These are phyloP conservation scores for Cladopsammia gracilis DNA, from an alignment of 64 coral and sea anemone species.

Conservation along the genomic window DNA sequence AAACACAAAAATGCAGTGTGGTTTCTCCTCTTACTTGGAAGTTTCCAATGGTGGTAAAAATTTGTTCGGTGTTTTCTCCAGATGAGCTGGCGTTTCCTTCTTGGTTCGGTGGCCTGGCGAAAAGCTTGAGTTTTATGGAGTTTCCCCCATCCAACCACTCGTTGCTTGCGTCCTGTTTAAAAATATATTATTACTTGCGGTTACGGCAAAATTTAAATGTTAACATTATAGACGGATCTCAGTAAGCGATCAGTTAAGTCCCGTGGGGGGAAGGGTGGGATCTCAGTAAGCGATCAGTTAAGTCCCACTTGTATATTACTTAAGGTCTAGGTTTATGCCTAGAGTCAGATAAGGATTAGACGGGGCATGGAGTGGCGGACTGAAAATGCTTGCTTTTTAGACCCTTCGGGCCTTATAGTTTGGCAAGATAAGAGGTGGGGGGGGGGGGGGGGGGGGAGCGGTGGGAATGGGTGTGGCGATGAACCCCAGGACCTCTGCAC, in stretches of 20 bases:
- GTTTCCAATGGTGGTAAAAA: slow-evolving; percentile 32
- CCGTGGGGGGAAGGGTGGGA: background rate
- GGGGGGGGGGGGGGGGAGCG: too few relatives aligned
- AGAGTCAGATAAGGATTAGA: too few relatives aligned
- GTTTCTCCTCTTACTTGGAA: slow-evolving; percentile 12
- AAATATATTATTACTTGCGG: too few relatives aligned
- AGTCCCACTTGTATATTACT: background rate
- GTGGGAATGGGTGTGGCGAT: too few relatives aligned
- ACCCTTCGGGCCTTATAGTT: too few relatives aligned
- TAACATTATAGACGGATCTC: too few relatives aligned
- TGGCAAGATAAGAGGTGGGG: too few relatives aligned
- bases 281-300: background rate
- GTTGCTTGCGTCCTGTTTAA: background rate
- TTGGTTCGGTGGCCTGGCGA: background rate
- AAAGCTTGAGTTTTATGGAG: background rate
- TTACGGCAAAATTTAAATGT: too few relatives aligned
- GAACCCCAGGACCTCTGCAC: too few relatives aligned
- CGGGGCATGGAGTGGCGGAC: too few relatives aligned
- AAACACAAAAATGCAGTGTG: background rate
- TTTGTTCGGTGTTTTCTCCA: slow-evolving; percentile 1
- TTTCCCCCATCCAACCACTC: background rate
- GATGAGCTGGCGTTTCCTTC: background rate
- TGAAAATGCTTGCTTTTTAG: too few relatives aligned
- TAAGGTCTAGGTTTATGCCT: too few relatives aligned
- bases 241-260: background rate